Evolutionary conservation across 2,797 vertebrate genomes (phyloP).

Genomic region (Platyrinchus mystaceus): DNA sequence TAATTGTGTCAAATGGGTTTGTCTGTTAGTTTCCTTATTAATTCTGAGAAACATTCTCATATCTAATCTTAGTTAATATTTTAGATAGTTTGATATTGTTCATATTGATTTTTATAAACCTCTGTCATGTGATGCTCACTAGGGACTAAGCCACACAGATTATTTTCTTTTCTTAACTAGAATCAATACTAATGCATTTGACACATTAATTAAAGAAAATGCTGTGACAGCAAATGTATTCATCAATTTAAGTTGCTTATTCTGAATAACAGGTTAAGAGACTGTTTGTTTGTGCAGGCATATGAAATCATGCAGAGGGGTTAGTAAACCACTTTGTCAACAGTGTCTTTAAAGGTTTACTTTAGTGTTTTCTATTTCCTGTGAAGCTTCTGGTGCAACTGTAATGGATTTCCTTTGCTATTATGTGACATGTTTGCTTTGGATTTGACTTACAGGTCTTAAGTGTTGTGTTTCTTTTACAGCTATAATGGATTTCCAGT

Average conservation of each 20-base stretch:
- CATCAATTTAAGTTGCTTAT: neutral
- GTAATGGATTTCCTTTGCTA: neutral
- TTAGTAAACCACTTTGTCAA: neutral
- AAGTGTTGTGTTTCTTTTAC: conserved; percentile 41
- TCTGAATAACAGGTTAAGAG: neutral
- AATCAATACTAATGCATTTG: conserved; percentile 43
- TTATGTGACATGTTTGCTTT: neutral
- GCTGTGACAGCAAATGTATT: neutral
- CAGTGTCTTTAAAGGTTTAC: neutral
- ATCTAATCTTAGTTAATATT: neutral
- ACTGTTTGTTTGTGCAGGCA: neutral
- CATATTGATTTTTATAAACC: conserved; percentile 4
- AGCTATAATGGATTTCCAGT: conserved; percentile 97
- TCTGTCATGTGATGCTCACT: neutral
- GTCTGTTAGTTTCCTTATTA: neutral
- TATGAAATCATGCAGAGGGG: neutral
- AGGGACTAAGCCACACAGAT: neutral
- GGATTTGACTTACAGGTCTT: neutral
- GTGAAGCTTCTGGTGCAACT: neutral
- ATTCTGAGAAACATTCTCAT: neutral
- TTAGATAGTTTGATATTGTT: neutral
- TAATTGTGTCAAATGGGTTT: neutral
- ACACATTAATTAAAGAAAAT: conserved; percentile 10
- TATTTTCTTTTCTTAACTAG: neutral
- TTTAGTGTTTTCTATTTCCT: neutral